Evolutionary conservation across 2,888 invertebrate genomes (phyloP).

Genomic region (Trichacis sp.): DNA sequence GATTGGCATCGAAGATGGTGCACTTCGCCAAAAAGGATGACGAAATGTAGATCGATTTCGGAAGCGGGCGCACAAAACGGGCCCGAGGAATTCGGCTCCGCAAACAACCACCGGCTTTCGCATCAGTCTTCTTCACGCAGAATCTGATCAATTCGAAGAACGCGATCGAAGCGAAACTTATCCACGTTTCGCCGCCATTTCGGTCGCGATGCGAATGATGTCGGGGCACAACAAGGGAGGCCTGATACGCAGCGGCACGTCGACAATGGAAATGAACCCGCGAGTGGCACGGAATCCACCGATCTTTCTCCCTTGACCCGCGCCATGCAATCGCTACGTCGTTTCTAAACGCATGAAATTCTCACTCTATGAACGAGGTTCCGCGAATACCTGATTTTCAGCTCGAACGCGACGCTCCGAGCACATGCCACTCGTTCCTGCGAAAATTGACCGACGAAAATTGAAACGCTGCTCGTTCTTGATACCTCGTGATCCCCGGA

Average conservation of each 20-base stretch:
- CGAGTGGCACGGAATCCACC: conserved; percentile 7
- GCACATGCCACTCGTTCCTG: background rate
- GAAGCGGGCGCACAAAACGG: background rate
- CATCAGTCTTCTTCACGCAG: conserved; percentile 10
- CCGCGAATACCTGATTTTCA: background rate
- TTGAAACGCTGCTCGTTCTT: no score
- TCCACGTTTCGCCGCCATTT: conserved; percentile 8
- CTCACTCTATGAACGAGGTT: no score
- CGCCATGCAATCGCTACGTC: background rate
- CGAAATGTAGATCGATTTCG: background rate
- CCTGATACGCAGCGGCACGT: background rate
- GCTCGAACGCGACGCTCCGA: background rate
- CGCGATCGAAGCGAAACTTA: conserved; percentile 6
- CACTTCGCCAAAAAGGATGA: background rate
- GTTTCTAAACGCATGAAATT: no score
- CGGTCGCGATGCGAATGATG: conserved; percentile 1
- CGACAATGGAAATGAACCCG: conserved; percentile 6
- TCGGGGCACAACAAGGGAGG: background rate
- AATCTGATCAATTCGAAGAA: conserved; percentile 10
- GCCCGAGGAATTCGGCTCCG: conserved; percentile 1
- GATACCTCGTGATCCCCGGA: no score
- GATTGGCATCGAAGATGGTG: no score
- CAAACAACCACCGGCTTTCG: background rate
- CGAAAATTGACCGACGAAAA: no score
- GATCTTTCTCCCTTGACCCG: background rate